Evolutionary conservation across 2,888 invertebrate genomes (phyloP).

Genomic region (Ferrisia virgata): DNA sequence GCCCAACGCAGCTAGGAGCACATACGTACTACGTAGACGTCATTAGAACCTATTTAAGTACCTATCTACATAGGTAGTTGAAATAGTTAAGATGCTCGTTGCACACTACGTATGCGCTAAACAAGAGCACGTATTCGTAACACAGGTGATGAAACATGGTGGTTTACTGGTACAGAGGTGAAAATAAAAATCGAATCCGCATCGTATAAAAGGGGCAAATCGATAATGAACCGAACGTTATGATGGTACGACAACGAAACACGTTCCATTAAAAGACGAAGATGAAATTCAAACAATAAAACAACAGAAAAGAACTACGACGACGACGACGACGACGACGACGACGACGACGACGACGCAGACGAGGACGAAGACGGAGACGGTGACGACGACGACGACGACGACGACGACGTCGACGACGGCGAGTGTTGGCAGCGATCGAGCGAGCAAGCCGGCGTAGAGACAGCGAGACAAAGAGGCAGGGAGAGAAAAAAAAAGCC

Average conservation of each 20-base stretch:
- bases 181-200: neutral
- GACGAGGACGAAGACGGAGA: neutral
- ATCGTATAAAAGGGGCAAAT: neutral
- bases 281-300: conserved; percentile 22
- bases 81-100: too few species aligned
- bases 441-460: neutral
- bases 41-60: too few species aligned
- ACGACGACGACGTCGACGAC: neutral
- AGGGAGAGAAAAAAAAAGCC: neutral
- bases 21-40: neutral
- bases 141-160: conserved; percentile 14
- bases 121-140: neutral
- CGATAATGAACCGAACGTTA: conserved; percentile 25
- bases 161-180: neutral
- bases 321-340: neutral
- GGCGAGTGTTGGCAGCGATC: neutral
- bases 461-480: neutral
- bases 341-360: neutral
- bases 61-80: too few species aligned
- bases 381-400: neutral
- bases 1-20: neutral
- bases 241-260: neutral
- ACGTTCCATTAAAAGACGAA: neutral
- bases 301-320: neutral
- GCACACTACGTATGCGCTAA: neutral